Evolutionary conservation across 1,140 invertebrate genomes (phyloP).

Genomic region (Drosophila miranda): DNA sequence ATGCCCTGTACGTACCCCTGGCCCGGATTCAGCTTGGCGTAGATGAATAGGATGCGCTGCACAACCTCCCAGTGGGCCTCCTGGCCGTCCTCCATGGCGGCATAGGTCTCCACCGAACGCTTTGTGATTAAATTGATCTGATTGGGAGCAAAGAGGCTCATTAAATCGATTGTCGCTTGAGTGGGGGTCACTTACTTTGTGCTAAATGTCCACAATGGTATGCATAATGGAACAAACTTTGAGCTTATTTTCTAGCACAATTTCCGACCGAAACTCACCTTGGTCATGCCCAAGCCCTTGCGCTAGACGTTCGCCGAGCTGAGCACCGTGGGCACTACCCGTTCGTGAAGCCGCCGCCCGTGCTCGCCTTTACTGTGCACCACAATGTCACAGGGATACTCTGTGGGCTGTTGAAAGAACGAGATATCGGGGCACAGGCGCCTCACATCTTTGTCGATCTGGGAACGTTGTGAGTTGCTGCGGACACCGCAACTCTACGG

Average conservation of each 20-base stretch:
- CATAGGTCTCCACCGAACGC: conserved; percentile 90
- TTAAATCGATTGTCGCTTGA: not conserved
- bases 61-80: conserved; percentile 99
- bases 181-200: conserved; percentile 71
- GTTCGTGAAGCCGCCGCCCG: conserved; percentile 89
- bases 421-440: conserved; percentile 97
- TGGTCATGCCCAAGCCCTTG: conserved; percentile 94
- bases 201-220: conserved; percentile 41
- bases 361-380: conserved; percentile 87
- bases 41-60: conserved; percentile 97
- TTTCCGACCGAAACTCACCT: conserved; percentile 84
- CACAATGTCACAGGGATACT: conserved; percentile 91
- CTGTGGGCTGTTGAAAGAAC: conserved; percentile 96
- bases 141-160: conserved; percentile 4
- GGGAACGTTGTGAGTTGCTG: conserved; percentile 95
- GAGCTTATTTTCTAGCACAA: conserved; percentile 18
- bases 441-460: conserved; percentile 98
- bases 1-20: conserved; percentile 99
- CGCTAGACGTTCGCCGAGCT: conserved; percentile 94
- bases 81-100: conserved; percentile 90
- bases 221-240: conserved; percentile 42
- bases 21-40: conserved; percentile 98
- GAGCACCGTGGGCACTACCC: conserved; percentile 93
- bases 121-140: conserved; percentile 86
- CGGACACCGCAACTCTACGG: too few relatives aligned